Evolutionary conservation across 2,797 vertebrate genomes (phyloP).

Genomic region (Alca torda): DNA sequence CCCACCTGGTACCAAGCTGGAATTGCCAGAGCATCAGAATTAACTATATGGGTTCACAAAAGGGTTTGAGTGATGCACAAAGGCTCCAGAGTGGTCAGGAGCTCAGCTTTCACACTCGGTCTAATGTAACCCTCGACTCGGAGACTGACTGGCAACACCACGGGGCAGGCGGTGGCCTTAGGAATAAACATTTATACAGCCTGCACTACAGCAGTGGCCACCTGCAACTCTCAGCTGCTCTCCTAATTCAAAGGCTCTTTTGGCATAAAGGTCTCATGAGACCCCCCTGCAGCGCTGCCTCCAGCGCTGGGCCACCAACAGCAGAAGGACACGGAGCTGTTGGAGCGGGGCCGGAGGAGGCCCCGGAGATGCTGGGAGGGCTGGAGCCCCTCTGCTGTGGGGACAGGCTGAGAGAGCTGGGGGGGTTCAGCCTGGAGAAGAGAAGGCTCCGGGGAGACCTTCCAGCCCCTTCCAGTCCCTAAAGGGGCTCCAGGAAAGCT

Average conservation of each 20-base stretch:
- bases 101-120: background rate
- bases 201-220: background rate
- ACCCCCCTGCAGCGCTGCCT: background rate
- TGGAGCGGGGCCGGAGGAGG: background rate
- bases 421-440: background rate
- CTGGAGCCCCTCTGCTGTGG: background rate
- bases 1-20: too few species aligned
- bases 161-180: accelerated
- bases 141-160: accelerated
- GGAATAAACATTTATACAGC: accelerated
- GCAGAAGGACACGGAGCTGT: background rate
- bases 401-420: background rate
- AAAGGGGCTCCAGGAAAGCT: background rate
- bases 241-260: background rate
- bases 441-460: background rate
- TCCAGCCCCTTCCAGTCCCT: background rate
- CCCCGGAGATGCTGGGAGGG: background rate
- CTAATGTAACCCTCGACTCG: background rate
- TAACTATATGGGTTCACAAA: background rate
- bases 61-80: background rate
- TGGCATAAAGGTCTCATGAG: background rate
- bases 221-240: background rate
- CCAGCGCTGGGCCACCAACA: background rate
- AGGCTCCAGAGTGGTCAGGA: background rate
- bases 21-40: background rate